phyloP scores from a whole-genome alignment of 2,113 vertebrate species.

The Agelaius phoeniceus region DNA sequence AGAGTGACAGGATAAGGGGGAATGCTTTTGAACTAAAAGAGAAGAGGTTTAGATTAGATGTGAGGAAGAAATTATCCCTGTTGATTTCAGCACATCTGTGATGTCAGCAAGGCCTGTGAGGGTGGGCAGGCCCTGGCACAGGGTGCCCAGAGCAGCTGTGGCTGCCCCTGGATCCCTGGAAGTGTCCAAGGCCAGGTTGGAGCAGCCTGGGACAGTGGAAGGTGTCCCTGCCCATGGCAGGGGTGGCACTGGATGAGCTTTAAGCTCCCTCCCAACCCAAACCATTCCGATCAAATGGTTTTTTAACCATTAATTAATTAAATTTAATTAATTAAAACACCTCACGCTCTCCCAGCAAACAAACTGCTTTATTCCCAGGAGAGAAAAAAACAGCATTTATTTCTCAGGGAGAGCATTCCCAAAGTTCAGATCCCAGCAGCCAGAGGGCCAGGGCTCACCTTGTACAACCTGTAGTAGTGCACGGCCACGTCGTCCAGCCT shows the following conservation, averaged over 20 bases:
- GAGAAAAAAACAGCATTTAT: rapidly evolving
- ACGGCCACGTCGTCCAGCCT: conserved; percentile 94
- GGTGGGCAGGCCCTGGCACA: neutral
- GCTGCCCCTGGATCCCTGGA: neutral
- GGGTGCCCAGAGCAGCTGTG: neutral
- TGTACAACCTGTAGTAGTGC: conserved; percentile 96
- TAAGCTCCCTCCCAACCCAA: neutral
- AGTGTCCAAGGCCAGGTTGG: rapidly evolving
- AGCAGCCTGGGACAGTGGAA: rapidly evolving
- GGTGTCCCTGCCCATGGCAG: neutral
- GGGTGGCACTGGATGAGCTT: rapidly evolving
- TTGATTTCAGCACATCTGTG: no score
- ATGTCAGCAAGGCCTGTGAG: neutral
- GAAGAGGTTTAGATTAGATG: neutral
- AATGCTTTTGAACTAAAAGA: neutral
- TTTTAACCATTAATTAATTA: no score
- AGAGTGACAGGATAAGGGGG: neutral
- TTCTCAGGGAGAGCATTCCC: neutral
- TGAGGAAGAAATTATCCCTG: neutral
- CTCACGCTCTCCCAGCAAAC: neutral
- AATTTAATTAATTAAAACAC: neutral
- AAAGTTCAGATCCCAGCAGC: neutral
- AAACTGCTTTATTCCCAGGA: neutral
- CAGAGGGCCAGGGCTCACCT: conserved; percentile 72
- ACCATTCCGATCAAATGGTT: no score